Base-by-base conservation (phyloP, 2,888 invertebrate genomes). In the Stenolophus ochropezus region DNA sequence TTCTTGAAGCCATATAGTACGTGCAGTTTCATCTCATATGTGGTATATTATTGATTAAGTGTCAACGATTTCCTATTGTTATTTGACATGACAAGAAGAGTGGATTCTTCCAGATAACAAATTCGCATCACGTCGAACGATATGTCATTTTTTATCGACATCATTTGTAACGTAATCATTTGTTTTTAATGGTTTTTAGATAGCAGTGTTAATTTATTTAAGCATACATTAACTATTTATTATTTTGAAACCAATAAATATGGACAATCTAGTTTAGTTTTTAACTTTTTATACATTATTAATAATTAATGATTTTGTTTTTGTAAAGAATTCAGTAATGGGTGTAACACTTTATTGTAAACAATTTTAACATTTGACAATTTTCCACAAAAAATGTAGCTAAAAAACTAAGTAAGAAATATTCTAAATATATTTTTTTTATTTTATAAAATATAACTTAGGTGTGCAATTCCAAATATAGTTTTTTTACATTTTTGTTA, bases 31-130 rank as follows among this genome's bases (percentile, higher is more conserved):
- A 18, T 53, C 18, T 16, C 16, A 21, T 5, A 56, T 56, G 20
- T 21, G 18, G 21, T 61, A 21, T 61, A 14, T 20, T 61, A 61
- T 61, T 61, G 61, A 61, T 61, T 61, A 25, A 61, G 14, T n/a
- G 23, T 61, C 23, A 61, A 61, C 61, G 61, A 14, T 42, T 42
- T 42, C 33, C 33, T 42, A 42, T 42, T 42, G 8, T 42, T 42
- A 11, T 42, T 8, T 42, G 33, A 42, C 33, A 42, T 42, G 33
- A 42, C 33, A 42, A 42, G 11, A 42, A 42, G 33, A 42, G 33
- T 42, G 33, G 33, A 42, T 42, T 42, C 4, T 42, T 42, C 8
- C 4, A 42, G 33, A 42, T 42, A 42, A 42, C 33, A 42, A 42
- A 8, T 42, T 42, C 33, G 33, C 33, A 42, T 42, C 33, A 8